Conservation (phyloP, 2,797 vertebrate genomes). For the Echeneis naucrates region DNA sequence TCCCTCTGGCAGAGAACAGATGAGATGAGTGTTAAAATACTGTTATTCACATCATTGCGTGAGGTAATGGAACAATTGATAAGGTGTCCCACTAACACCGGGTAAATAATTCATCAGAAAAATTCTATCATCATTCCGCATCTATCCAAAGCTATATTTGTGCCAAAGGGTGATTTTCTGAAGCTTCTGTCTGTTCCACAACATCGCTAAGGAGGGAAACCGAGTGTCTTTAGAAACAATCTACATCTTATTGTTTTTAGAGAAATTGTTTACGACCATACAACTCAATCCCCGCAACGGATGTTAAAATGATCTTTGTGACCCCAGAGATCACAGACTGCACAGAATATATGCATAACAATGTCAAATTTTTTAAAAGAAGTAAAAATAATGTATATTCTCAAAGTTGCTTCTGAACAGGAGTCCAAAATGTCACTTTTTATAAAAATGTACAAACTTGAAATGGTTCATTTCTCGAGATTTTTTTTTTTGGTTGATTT, state of each 20-base stretch:
- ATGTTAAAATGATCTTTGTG: constrained; percentile 5
- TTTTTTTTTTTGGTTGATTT: neutral
- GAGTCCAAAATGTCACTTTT: neutral
- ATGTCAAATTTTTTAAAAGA: constrained; percentile 3
- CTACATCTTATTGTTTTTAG: constrained; percentile 19
- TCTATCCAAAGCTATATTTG: constrained; percentile 58
- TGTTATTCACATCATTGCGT: constrained; percentile 74
- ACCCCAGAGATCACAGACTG: constrained; percentile 5
- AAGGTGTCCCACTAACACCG: constrained; percentile 43
- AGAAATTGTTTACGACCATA: constrained; percentile 25
- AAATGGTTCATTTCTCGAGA: too few species aligned
- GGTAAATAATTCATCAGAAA: constrained; percentile 63
- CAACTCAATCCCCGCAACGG: constrained; percentile 1
- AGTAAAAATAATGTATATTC: neutral
- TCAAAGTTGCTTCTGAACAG: neutral
- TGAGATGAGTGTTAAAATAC: constrained; percentile 73
- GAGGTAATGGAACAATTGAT: constrained; percentile 76
- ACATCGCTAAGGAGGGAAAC: constrained; percentile 17
- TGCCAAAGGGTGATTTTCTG: constrained; percentile 52
- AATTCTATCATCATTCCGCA: constrained; percentile 53
- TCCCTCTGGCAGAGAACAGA: constrained; percentile 48
- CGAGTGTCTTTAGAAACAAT: constrained; percentile 27
- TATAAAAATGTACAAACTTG: too few species aligned
- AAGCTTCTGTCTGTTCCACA: constrained; percentile 23
- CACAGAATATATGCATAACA: neutral